phyloP scores from a whole-genome alignment of 1,140 invertebrate species.

The Microplitis mediator region DNA sequence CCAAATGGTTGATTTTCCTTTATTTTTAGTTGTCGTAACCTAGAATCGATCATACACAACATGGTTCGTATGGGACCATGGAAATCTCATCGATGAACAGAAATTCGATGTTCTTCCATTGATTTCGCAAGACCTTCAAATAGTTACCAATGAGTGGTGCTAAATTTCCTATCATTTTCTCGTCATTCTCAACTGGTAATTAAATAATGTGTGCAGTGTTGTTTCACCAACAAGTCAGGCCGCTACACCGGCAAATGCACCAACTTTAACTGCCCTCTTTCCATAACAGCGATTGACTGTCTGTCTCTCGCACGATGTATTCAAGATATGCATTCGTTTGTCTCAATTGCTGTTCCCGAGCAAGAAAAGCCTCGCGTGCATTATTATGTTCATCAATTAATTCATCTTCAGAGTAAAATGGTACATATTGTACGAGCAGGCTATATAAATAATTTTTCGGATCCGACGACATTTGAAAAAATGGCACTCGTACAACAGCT shows the following conservation, averaged over 20 bases:
- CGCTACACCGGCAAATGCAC: too few relatives aligned
- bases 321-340: conserved; percentile 42
- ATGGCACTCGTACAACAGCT: conserved; percentile 44
- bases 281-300: too few relatives aligned
- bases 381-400: conserved; percentile 35
- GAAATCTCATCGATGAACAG: conserved; percentile 58
- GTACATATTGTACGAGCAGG: conserved; percentile 47
- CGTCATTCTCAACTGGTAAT: conserved; percentile 37
- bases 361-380: conserved; percentile 43
- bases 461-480: conserved; percentile 45
- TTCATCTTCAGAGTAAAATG: conserved; percentile 44
- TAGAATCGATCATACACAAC: conserved; percentile 51
- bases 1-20: conserved; percentile 30
- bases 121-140: conserved; percentile 43
- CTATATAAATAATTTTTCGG: conserved; percentile 48
- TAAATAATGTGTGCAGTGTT: too few relatives aligned
- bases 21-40: conserved; percentile 48
- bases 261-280: conserved; percentile 32
- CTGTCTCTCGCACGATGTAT: conserved; percentile 37
- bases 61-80: conserved; percentile 51
- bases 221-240: too few relatives aligned
- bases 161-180: conserved; percentile 39
- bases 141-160: conserved; percentile 47
- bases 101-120: conserved; percentile 52
- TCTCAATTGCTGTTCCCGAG: conserved; percentile 35